phyloP scores from a whole-genome alignment of 2,797 vertebrate genomes.

The Picus viridis region DNA sequence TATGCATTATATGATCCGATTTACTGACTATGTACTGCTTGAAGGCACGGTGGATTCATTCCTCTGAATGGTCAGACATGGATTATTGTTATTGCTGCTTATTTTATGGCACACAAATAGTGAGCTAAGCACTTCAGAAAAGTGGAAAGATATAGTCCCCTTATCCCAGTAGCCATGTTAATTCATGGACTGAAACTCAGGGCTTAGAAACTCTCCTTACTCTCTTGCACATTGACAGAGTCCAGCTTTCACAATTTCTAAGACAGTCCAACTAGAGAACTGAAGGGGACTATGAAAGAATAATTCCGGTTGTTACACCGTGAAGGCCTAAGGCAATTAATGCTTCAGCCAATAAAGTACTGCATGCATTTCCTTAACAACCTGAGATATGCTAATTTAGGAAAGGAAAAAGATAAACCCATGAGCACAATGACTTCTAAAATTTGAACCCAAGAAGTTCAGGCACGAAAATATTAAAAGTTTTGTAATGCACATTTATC shows the following conservation, averaged over 20 bases:
- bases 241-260: not conserved
- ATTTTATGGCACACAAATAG: constrained; percentile 37
- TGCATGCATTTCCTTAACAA: constrained; percentile 16
- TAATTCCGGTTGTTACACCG: not conserved
- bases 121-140: constrained; percentile 33
- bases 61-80: not conserved
- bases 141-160: not conserved
- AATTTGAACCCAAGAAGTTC: constrained; percentile 2
- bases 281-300: constrained; percentile 7
- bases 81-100: constrained; percentile 7
- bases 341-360: not conserved
- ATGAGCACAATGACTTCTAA: constrained; percentile 23
- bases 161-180: not conserved
- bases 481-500: not conserved
- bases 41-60: not conserved
- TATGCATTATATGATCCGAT: constrained; percentile 41
- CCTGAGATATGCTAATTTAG: constrained; percentile 35
- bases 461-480: not conserved
- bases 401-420: not conserved
- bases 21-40: constrained; percentile 3
- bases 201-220: not conserved
- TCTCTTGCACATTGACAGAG: not conserved
- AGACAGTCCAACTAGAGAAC: not conserved
- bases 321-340: constrained; percentile 51
- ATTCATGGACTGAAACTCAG: constrained; percentile 28